Percentiles rank a stretch among this genome's conserved stretches.
These are phyloP conservation scores for Phallusia fumigata DNA, from an alignment of 23 tunicate species.

Conservation along the genomic window DNA sequence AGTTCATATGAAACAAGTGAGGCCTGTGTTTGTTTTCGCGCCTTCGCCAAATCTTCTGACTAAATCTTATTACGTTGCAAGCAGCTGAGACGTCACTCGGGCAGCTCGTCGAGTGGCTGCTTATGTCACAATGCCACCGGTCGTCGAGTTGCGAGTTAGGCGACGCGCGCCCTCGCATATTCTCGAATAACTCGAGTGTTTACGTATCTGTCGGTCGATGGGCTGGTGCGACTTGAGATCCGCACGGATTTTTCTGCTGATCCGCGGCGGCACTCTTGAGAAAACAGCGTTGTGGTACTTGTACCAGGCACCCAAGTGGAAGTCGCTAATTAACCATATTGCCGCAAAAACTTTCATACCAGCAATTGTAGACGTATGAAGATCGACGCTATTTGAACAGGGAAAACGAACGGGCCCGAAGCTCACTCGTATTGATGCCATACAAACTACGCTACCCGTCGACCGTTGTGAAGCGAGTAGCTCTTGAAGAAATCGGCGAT, in stretches of 20 bases:
- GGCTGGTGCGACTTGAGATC: neutral
- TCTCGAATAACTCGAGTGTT: neutral
- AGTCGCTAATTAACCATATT: neutral
- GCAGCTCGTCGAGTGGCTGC: neutral
- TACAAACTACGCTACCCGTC: neutral
- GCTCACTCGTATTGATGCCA: neutral
- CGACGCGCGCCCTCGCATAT: conserved; percentile 1
- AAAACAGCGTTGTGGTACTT: neutral
- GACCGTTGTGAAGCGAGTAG: neutral
- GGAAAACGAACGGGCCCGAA: too few species aligned
- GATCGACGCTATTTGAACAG: neutral
- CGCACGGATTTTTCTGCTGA: neutral
- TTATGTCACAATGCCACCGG: conserved; percentile 8
- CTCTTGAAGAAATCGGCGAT: neutral
- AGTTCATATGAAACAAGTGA: neutral
- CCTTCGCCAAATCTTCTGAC: neutral
- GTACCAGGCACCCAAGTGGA: neutral
- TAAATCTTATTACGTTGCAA: neutral
- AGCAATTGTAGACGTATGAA: conserved; percentile 7
- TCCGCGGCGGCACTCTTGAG: neutral
- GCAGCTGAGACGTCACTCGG: conserved; percentile 2
- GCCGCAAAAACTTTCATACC: conserved; percentile 9
- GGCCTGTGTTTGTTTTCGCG: conserved; percentile 5
- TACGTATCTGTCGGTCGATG: conserved; percentile 2
- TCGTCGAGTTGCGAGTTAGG: conserved; percentile 3